Base-by-base conservation (phyloP, 2,888 invertebrate genomes). In the Deilephila porcellus region DNA sequence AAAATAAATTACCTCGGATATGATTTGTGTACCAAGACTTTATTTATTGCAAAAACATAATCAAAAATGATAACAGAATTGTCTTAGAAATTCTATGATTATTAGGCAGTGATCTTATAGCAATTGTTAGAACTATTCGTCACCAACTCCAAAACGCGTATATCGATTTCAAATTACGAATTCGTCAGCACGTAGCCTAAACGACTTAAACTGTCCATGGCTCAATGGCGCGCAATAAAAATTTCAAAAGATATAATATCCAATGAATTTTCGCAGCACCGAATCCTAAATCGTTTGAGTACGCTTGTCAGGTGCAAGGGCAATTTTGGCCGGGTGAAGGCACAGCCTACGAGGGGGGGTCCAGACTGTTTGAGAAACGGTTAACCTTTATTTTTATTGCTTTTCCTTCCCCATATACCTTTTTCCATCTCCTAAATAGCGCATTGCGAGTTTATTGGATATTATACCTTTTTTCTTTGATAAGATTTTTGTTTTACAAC, bases 271-370 rank as follows among this genome's bases (percentile, higher is more conserved):
- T 78, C 76, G 79, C 74, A 78, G 74, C 76, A 75, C 73, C 70
- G 76, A 77, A 76, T 79, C 72, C 70, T 71, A 72, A 74, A 85
- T 86, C 88, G 83, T 85, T 90, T 83, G 79, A 59, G 78, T 76
- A 80, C 74, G 75, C 79, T 75, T 73, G 89, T 90, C 92, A 91
- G 91, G 91, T 91, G 90, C 88, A 88, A 85, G 83, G 81, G 85
- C 88, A 87, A 91, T 91, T 90, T 85, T 80, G 81, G 76, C 81
- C 82, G 81, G 79, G 74, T 62, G 73, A 82, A 82, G 79, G 81
- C 80, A 76, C 79, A 80, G 80, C 83, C 83, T 82, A 78, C 77
- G 75, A 76, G 85, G 88, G 87, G 86, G 88, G 85, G 84, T 53
- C 73, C 45, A 63, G 80, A 82, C 86, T 85, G 83, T 86, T 85